These are phyloP conservation scores for pig (Sus scrofa) DNA, from an alignment of 2,113 vertebrate genomes.

Conservation along the genomic window DNA sequence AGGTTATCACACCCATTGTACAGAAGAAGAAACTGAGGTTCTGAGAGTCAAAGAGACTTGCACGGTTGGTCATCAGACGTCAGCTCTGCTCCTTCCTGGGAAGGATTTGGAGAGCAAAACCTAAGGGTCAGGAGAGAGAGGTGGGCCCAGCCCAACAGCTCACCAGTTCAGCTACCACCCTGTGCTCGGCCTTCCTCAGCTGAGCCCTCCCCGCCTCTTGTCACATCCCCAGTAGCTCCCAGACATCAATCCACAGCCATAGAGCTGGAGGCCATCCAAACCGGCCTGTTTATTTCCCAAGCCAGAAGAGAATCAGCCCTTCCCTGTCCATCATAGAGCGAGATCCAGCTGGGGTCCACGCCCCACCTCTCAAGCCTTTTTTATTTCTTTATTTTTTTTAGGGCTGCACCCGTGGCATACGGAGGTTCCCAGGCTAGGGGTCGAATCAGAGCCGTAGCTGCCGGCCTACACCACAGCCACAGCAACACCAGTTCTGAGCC, in stretches of 20 bases:
- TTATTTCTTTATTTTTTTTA: too few species aligned
- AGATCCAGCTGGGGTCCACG: not conserved
- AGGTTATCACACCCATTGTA: not conserved
- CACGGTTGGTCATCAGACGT: not conserved
- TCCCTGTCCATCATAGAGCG: not conserved
- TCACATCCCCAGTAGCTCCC: not conserved
- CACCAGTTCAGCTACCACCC: not conserved
- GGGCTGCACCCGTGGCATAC: too few species aligned
- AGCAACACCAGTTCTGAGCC: too few species aligned
- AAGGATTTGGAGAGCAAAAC: not conserved
- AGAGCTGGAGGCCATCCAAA: constrained; percentile 50
- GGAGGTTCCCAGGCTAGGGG: too few species aligned
- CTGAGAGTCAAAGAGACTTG: not conserved
- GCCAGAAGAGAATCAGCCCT: constrained; percentile 28
- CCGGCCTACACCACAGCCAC: too few species aligned
- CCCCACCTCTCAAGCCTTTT: not conserved
- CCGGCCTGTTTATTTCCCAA: constrained; percentile 69
- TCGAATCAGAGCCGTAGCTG: too few species aligned
- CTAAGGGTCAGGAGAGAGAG: not conserved
- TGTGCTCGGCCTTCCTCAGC: not conserved
- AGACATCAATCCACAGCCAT: not conserved
- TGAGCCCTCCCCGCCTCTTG: not conserved
- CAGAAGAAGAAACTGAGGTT: not conserved
- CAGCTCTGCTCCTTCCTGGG: not conserved
- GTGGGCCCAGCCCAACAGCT: not conserved